Evolutionary conservation across 2,797 vertebrate species (phyloP), one percentile per base, ranked within the genome.

Genomic region (Takifugu ocellatus): DNA sequence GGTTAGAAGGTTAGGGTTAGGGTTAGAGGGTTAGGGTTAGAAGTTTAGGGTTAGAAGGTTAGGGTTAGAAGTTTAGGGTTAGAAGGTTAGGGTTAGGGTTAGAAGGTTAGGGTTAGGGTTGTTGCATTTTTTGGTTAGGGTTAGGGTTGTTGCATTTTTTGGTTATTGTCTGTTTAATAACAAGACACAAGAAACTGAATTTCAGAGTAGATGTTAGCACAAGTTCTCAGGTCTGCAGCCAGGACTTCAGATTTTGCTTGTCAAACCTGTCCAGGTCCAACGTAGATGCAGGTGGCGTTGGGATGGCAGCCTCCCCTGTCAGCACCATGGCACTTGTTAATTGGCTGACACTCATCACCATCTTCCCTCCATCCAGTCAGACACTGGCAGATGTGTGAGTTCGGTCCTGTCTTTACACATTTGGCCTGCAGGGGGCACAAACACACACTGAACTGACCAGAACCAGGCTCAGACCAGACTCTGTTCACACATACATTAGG

Each of bases 211-310:
- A 5, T 31, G 2, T 31, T 5, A 31, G 2, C 29, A 17, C 29
- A 31, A 17, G 17, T 17, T 31, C 29, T 31, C 29, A 6, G 29
- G 5, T 17, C 17, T 17, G 17, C 17, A 17, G 17, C 17, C 24
- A 7, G 31, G 39, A 5, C 16, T 42, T n/a, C 44, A 48, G 7
- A 9, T 25, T 9, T 14, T 44, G 42, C 14, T 45, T 6, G 16
- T 45, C 11, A 53, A 83, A 98, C 97, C 94, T 97, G 97, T 36
- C 93, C 94, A 0, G 97, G 97, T 5, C 97, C 96, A 0, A 96
- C 0, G 0, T 94, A 90, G 59, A 95, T 75, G 63, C 97, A 99
- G 72, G 90, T 91, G 43, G 94, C 96, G 0, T 96, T 94, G 60
- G 65, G 0, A 0, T 98, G 96, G 76, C 97, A 99, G 4, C 74